Conservation (phyloP, 1,140 invertebrate species). For the Trichonephila clavipes region DNA sequence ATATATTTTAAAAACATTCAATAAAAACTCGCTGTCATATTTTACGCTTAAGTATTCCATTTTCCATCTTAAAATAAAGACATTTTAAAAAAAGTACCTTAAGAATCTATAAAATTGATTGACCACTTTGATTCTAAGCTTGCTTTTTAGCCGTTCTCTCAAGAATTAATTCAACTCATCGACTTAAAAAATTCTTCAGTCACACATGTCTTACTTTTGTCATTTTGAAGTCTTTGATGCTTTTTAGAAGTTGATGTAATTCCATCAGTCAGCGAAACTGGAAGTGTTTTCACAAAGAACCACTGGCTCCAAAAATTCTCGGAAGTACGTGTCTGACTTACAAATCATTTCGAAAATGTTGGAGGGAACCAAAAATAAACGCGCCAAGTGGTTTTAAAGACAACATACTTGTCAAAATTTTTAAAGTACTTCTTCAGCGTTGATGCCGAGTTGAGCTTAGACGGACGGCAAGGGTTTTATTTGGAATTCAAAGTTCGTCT, state of each 20-base stretch:
- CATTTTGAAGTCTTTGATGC: neutral
- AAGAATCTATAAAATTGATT: too few species aligned
- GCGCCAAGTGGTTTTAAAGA: neutral
- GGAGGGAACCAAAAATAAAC: neutral
- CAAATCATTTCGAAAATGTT: neutral
- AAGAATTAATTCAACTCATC: neutral
- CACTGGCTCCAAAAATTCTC: neutral
- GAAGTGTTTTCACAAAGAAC: constrained; percentile 25
- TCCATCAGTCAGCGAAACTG: neutral
- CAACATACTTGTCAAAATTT: neutral
- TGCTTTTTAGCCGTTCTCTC: too few species aligned
- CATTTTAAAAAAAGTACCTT: too few species aligned
- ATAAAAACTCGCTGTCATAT: too few species aligned
- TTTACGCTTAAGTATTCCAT: too few species aligned
- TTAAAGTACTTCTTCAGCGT: neutral
- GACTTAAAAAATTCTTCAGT: neutral
- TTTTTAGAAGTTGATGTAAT: neutral
- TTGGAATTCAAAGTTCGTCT: too few species aligned
- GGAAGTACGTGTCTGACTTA: neutral
- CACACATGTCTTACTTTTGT: neutral
- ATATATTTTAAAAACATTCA: too few species aligned
- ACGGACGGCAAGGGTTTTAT: too few species aligned
- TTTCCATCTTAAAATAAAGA: too few species aligned
- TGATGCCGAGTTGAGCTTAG: neutral
- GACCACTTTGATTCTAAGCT: too few species aligned